phyloP scores from a whole-genome alignment of 2,113 vertebrate genomes.

The Alligator sinensis region DNA sequence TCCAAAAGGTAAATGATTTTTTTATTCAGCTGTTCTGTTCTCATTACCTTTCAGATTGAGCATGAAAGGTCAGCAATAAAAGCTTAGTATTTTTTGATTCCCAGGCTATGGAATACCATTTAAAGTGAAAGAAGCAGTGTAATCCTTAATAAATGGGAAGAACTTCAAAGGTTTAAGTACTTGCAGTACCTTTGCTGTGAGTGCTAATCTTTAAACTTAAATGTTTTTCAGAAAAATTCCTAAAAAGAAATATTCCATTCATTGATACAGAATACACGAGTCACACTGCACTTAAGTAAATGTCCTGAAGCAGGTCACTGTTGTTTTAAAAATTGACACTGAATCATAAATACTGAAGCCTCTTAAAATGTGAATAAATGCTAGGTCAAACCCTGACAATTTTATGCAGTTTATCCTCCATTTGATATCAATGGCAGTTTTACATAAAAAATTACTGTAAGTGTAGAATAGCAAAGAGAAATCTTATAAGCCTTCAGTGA shows the following conservation, averaged over 20 bases:
- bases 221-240: not conserved
- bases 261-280: not conserved
- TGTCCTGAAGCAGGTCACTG: not conserved
- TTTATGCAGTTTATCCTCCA: not conserved
- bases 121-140: not conserved
- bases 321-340: not conserved
- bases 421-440: not conserved
- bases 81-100: not conserved
- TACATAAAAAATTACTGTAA: not conserved
- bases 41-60: constrained; percentile 39
- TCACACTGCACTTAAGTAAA: rapidly evolving
- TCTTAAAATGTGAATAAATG: not conserved
- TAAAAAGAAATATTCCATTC: rapidly evolving
- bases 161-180: not conserved
- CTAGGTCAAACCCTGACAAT: not conserved
- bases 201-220: not conserved
- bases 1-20: constrained; percentile 59
- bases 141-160: not conserved
- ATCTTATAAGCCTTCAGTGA: rapidly evolving
- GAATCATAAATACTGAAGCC: not conserved
- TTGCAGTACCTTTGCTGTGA: not conserved
- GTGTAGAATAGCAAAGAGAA: not conserved
- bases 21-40: constrained; percentile 15
- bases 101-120: not conserved
- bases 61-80: constrained; percentile 30